Evolutionary conservation across 2,888 invertebrate genomes (phyloP), one percentile per base, ranked within the genome.

Genomic region (Lacanobia oleracea): DNA sequence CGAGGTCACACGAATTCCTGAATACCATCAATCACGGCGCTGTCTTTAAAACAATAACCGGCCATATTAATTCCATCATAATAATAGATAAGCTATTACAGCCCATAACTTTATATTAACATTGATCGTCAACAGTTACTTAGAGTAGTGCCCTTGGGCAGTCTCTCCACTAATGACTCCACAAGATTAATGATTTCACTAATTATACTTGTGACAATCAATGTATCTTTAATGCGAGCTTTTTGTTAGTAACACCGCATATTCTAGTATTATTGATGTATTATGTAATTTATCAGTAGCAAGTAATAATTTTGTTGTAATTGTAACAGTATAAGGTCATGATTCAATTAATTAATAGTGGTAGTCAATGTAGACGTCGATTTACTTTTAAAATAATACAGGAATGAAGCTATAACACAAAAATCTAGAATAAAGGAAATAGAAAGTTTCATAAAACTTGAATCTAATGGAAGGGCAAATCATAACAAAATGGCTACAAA

Each of bases 31-130:
- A 95, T 95, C 94, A 94, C 81, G 75, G 67, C 64, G 87, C 91
- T 93, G 94, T 94, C 94, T 93, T 93, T 94, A 94, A 95, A 95
- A 95, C 94, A 95, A 95, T 95, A 93, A 94, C 91, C 90, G 79
- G 85, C 84, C 81, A 88, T 92, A 93, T 93, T 93, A 94, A 95
- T 93, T 92, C 91, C 87, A 86, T 86, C 90, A 84, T 90, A 91
- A 93, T 94, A 95, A 95, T 94, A n/a, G n/a, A n/a, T n/a, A 94
- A 93, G 86, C 91, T 93, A 93, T 94, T 94, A 94, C 85, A 77
- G 87, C 86, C 90, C 91, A 92, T 92, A 93, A 92, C 89, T 92
- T 91, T 89, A 91, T 93, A 93, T 93, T 92, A 93, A 90, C 88
- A 87, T 87, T 88, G 92, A 93, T 93, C 91, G 93, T 94, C 94